Base-by-base conservation (phyloP, 2,797 vertebrate species). In the Microhierax caerulescens region DNA sequence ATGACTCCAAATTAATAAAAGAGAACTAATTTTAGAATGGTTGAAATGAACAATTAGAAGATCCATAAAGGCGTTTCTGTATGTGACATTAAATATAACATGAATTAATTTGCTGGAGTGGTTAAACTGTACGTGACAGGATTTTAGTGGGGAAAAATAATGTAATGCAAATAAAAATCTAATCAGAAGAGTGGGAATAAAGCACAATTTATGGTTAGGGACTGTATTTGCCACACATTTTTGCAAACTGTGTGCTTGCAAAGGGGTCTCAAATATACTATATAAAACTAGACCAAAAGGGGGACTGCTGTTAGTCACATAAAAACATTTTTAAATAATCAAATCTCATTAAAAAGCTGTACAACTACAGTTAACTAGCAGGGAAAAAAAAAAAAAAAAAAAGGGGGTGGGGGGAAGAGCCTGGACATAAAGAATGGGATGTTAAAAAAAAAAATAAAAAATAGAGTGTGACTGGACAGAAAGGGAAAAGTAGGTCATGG, bases 61-160 rank as follows among this genome's bases (percentile, higher is more conserved):
- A 65, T 30, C 69, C 79, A 91, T 78, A 72, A 95, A 88, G 91
- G 85, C 7, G 1, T 93, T 96, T 80, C 78, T 94, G 41, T 53
- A 48, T 32, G 54, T 69, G 47, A 61, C n/a, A 72, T 91, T 90
- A 94, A 94, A 78, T 73, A 79, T 11, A 72, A 57, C 27, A 65
- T 19, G 72, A 83, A 93, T 94, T 95, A 92, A 93, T 95, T 90
- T 95, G 51, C 82, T 86, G 53, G 73, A 79, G 94, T 90, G 84
- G 78, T 85, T 93, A 91, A 92, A 88, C 13, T 34, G 32, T 63
- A 90, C 14, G 3, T 94, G 88, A 85, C 19, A 73, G 37, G 65
- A 83, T 88, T 94, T 95, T 85, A 90, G 61, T 54, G 34, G 43
- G 45, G 6, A 5, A 9, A 77, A 76, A 89, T 57, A 56, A 64